Conservation (phyloP, 2,888 invertebrate species). For the Mythimna impura region DNA sequence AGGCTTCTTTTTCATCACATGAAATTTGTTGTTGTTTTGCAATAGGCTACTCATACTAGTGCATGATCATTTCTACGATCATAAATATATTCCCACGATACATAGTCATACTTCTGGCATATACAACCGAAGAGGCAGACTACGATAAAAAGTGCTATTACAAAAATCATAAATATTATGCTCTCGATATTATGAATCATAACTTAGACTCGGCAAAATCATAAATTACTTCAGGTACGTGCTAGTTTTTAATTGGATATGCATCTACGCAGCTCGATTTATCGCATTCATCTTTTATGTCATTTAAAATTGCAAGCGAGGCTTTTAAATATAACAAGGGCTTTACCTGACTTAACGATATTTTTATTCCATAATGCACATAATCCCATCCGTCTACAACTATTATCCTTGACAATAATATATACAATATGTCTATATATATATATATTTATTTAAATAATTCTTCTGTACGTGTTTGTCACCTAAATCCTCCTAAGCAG, state of each 20-base stretch:
- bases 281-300: slow-evolving; percentile 22
- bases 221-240: slow-evolving; percentile 29
- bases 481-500: too few relatives aligned
- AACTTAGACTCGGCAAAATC: slow-evolving; percentile 7
- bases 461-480: too few relatives aligned
- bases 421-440: too few relatives aligned
- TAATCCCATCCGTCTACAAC: not conserved
- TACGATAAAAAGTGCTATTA: slow-evolving; percentile 10
- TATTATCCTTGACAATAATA: not conserved
- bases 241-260: slow-evolving; percentile 30
- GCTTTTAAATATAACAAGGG: slow-evolving; percentile 1
- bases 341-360: not conserved
- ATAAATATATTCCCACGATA: slow-evolving; percentile 11
- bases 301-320: slow-evolving; percentile 12
- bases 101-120: not conserved
- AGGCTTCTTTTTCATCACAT: not conserved
- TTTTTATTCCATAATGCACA: slow-evolving; percentile 23
- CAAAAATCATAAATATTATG: slow-evolving; percentile 6
- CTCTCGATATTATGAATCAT: slow-evolving; percentile 29
- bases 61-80: slow-evolving; percentile 16
- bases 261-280: slow-evolving; percentile 3
- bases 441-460: too few relatives aligned
- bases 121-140: not conserved
- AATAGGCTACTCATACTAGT: not conserved
- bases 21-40: not conserved